Evolutionary conservation across 2,113 vertebrate species (phyloP).

Genomic region (Pachyramphus minor): DNA sequence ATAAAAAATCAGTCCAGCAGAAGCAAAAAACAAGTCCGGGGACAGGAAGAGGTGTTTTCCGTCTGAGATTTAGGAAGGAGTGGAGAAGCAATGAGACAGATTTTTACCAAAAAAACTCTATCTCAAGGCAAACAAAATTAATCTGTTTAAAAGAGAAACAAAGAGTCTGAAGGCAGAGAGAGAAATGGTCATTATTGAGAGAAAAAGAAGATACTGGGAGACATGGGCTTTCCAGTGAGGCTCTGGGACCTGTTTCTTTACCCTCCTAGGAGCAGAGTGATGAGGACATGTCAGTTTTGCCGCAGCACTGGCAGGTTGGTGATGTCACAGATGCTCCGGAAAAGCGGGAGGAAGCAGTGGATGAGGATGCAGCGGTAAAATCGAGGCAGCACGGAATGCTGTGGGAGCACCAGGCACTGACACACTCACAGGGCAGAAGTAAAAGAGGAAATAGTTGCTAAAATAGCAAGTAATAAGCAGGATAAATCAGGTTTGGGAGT

Average conservation of each 20-base stretch:
- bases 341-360: neutral
- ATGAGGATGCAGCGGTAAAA: neutral
- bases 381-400: fast-evolving
- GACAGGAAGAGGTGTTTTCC: neutral
- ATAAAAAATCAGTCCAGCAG: neutral
- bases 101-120: neutral
- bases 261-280: neutral
- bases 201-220: neutral
- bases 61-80: neutral
- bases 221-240: neutral
- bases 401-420: neutral
- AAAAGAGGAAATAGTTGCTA: neutral
- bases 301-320: neutral
- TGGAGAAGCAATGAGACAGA: neutral
- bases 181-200: neutral
- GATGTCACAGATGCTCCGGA: fast-evolving
- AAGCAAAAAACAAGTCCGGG: neutral
- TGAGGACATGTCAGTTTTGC: neutral
- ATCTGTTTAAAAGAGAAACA: neutral
- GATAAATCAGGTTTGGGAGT: neutral
- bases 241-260: neutral
- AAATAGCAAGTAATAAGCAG: neutral
- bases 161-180: neutral
- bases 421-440: neutral
- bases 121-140: neutral